phyloP scores from a whole-genome alignment of 2,797 vertebrate species.

The Sarcophilus harrisii region DNA sequence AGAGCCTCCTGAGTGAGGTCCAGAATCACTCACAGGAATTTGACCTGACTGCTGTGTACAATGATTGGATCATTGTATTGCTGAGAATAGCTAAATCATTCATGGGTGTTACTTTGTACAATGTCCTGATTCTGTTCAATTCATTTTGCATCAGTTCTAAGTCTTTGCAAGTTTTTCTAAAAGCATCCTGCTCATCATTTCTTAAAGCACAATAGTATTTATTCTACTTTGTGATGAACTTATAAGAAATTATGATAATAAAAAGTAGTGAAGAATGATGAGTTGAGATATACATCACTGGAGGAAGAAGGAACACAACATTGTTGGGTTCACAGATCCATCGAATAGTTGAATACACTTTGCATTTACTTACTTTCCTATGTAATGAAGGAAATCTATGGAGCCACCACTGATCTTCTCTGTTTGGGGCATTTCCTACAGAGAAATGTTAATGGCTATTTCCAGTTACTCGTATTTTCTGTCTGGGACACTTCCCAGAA shows the following conservation, averaged over 20 bases:
- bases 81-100: neutral
- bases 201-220: neutral
- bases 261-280: neutral
- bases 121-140: neutral
- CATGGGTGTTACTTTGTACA: neutral
- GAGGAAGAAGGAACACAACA: neutral
- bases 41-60: neutral
- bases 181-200: neutral
- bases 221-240: neutral
- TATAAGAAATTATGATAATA: neutral
- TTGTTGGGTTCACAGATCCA: neutral
- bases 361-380: neutral
- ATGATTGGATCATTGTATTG: neutral
- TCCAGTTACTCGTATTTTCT: neutral
- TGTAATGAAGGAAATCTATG: neutral
- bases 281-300: neutral
- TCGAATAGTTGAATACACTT: neutral
- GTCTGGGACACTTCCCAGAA: neutral
- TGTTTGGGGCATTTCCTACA: neutral
- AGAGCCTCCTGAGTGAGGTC: neutral
- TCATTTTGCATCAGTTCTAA: neutral
- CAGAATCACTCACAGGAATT: neutral
- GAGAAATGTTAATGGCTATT: neutral
- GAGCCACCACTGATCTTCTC: neutral
- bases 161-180: neutral